Percentiles rank a stretch among this genome's conserved stretches.
Evolutionary conservation across 2,113 vertebrate genomes (phyloP).

Genomic region (Miniopterus natalensis): DNA sequence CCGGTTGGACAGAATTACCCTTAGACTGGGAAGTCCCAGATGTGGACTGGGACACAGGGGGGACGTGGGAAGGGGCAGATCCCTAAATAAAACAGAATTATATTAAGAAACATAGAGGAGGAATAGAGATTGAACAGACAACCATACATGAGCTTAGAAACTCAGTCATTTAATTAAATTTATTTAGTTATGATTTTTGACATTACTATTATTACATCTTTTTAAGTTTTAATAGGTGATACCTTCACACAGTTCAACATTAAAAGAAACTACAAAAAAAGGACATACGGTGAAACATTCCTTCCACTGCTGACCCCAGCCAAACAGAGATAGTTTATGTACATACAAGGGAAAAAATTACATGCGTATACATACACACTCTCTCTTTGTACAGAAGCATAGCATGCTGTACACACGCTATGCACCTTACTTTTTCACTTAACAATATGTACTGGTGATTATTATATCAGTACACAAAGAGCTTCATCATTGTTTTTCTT

Average conservation of each 20-base stretch:
- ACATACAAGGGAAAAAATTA: neutral
- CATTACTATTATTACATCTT: neutral
- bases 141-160: neutral
- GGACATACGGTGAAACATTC: neutral
- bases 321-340: neutral
- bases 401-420: neutral
- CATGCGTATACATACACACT: neutral
- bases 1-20: neutral
- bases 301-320: neutral
- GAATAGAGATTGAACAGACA: neutral
- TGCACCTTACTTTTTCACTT: neutral
- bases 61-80: neutral
- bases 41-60: neutral
- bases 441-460: neutral
- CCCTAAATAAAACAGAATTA: conserved; percentile 35
- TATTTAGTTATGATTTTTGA: neutral
- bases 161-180: neutral
- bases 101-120: conserved; percentile 44
- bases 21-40: neutral
- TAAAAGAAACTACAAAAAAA: neutral
- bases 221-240: conserved; percentile 48
- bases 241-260: neutral
- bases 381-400: neutral
- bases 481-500: neutral
- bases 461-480: neutral